Percentiles rank a stretch among this genome's conserved stretches.
These are phyloP conservation scores for Addax nasomaculatus DNA, from an alignment of 2,113 vertebrate genomes.

Conservation along the genomic window DNA sequence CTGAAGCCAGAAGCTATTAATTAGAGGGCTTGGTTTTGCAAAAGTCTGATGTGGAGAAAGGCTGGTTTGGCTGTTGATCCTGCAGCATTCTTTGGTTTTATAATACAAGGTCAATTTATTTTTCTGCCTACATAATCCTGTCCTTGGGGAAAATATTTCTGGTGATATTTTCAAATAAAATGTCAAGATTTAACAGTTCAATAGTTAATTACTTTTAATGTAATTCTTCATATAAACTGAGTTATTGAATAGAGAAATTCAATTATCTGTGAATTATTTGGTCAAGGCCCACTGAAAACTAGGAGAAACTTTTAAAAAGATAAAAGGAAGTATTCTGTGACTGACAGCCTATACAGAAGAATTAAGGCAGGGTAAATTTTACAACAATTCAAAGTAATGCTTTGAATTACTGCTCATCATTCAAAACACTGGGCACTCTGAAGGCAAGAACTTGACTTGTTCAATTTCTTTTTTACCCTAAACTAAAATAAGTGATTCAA, in stretches of 20 bases:
- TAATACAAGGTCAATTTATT: slow-evolving; percentile 71
- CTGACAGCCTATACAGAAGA: neutral
- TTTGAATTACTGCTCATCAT: neutral
- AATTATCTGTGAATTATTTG: slow-evolving; percentile 32
- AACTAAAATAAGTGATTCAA: neutral
- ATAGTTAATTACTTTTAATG: slow-evolving; percentile 66
- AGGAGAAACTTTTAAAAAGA: neutral
- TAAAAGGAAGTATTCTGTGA: neutral
- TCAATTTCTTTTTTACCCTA: neutral
- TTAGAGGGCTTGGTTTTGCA: slow-evolving; percentile 56
- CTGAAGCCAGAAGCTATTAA: slow-evolving; percentile 68
- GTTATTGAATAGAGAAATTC: slow-evolving; percentile 50
- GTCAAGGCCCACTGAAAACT: neutral
- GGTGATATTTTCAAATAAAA: slow-evolving; percentile 68
- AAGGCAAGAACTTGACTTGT: neutral
- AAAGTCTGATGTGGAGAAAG: slow-evolving; percentile 65
- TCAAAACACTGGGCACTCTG: neutral
- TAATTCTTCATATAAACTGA: slow-evolving; percentile 57
- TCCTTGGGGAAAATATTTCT: slow-evolving; percentile 64
- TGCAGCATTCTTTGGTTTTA: slow-evolving; percentile 62
- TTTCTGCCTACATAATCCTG: slow-evolving; percentile 71
- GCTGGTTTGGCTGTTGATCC: slow-evolving; percentile 62
- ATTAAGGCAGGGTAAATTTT: neutral
- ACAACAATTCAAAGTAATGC: neutral
- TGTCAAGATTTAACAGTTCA: slow-evolving; percentile 69